Conservation (phyloP, 2,888 invertebrate species). For the Lordiphosa andalusiaca region DNA sequence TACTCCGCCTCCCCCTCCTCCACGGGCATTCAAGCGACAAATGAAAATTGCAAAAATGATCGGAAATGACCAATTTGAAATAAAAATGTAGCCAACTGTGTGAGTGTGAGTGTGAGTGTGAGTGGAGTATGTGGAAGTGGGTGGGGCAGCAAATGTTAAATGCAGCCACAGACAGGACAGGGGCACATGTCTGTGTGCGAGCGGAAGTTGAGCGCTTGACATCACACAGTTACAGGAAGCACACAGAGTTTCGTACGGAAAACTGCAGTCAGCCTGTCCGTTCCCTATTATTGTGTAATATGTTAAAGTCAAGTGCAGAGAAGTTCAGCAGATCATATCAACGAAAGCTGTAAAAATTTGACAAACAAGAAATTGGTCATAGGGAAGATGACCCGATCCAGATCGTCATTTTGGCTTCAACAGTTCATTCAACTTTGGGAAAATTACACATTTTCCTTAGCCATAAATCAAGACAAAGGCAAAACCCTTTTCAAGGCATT, state of each 20-base stretch:
- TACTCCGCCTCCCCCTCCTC: constrained; percentile 12
- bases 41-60: constrained; percentile 65
- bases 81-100: constrained; percentile 57
- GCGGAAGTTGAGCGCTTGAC: constrained; percentile 56
- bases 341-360: constrained; percentile 35
- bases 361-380: constrained; percentile 65
- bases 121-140: constrained; percentile 10
- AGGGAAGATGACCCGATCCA: constrained; percentile 22
- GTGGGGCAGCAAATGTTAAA: constrained; percentile 30
- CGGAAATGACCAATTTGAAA: constrained; percentile 77
- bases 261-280: constrained; percentile 15
- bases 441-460: too few relatives aligned
- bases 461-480: too few relatives aligned
- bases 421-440: constrained; percentile 25
- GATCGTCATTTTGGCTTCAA: constrained; percentile 17
- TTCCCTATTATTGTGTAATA: constrained; percentile 16
- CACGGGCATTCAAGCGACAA: constrained; percentile 56
- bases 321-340: constrained; percentile 52
- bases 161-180: constrained; percentile 31
- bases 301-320: constrained; percentile 59
- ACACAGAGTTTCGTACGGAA: constrained; percentile 23
- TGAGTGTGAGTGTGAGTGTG: too few relatives aligned
- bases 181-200: constrained; percentile 16
- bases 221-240: constrained; percentile 35
- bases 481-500: too few relatives aligned